Evolutionary conservation across 2,888 invertebrate genomes (phyloP), one percentile per base, ranked within the genome.

Genomic region (Ennomos erosarius): DNA sequence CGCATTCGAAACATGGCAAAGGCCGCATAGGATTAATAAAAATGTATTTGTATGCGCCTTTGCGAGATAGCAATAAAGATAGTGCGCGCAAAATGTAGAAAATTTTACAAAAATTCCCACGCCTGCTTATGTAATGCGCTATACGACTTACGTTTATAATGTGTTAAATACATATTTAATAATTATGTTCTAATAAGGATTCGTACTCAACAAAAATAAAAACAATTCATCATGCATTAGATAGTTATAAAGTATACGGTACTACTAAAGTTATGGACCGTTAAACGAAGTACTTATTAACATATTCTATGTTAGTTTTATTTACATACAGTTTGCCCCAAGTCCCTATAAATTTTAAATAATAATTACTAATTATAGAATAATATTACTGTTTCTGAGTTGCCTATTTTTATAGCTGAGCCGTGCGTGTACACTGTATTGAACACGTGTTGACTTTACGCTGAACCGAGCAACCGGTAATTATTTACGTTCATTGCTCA

Each of bases 401-500:
- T 46, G 16, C 55, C 59, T 53, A 59, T 57, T 68, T 72, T 68
- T 68, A 69, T 61, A 63, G 65, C 34, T 59, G 56, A 63, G 65
- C 36, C 60, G 56, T 59, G 64, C 66, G 57, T 64, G 70, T 59
- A 53, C 65, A 67, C 53, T 70, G 68, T 73, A 68, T 68, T 65
- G 72, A 78, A 76, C 85, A 81, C 79, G 79, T 82, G 81, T 73
- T 73, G 67, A 67, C 63, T 73, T 70, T 79, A 81, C 76, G 63
- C 64, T 63, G 76, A 81, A 78, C 75, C 65, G 69, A 61, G 71
- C 68, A 60, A 66, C 70, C 69, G 73, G 73, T 79, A 79, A 83
- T 79, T 74, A 79, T 82, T 82, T 81, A 82, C 74, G 79, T 81
- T 78, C 72, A 75, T 76, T 75, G 75, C 76, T 70, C 64, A 69